Conservation (phyloP, 2,113 vertebrate species). For the Hyla sarda region DNA sequence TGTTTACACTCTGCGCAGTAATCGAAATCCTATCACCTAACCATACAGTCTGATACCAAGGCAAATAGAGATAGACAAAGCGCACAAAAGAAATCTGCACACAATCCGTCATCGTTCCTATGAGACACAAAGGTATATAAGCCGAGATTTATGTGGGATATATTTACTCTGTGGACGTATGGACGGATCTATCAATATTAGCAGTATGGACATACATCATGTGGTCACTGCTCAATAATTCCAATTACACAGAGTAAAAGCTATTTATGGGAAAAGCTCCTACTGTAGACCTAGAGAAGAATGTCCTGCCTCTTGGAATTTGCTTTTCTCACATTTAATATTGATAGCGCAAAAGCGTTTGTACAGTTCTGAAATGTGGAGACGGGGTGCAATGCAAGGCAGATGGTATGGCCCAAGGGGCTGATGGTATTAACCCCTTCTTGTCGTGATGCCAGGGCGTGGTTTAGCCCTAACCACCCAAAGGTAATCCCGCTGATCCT, state of each 20-base stretch:
- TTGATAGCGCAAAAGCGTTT: neutral
- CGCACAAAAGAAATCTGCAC: slow-evolving; percentile 16
- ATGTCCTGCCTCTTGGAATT: neutral
- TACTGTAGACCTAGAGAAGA: too few relatives aligned
- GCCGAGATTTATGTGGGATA: slow-evolving; percentile 33
- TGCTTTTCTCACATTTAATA: neutral
- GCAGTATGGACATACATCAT: neutral
- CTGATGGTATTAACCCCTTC: too few relatives aligned
- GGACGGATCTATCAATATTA: slow-evolving; percentile 17
- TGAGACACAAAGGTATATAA: slow-evolving; percentile 14
- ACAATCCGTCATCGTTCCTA: slow-evolving; percentile 9
- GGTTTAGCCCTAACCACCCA: too few relatives aligned
- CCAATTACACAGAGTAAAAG: neutral
- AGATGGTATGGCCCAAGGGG: too few relatives aligned
- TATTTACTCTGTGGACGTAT: slow-evolving; percentile 4
- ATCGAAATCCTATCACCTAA: slow-evolving; percentile 26
- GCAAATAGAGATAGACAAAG: neutral
- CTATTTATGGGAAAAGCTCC: neutral
- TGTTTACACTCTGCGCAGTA: neutral
- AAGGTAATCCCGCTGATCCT: too few relatives aligned
- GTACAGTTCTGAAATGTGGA: neutral
- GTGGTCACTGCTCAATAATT: slow-evolving; percentile 4
- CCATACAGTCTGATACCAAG: slow-evolving; percentile 1
- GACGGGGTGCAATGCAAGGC: too few relatives aligned
- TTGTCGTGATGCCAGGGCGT: too few relatives aligned